A percentile compares a stretch with the other conserved stretches of the same genome.
These are phyloP conservation scores for Malacosoma neustria DNA, from an alignment of 2,888 invertebrate genomes.

Conservation along the genomic window DNA sequence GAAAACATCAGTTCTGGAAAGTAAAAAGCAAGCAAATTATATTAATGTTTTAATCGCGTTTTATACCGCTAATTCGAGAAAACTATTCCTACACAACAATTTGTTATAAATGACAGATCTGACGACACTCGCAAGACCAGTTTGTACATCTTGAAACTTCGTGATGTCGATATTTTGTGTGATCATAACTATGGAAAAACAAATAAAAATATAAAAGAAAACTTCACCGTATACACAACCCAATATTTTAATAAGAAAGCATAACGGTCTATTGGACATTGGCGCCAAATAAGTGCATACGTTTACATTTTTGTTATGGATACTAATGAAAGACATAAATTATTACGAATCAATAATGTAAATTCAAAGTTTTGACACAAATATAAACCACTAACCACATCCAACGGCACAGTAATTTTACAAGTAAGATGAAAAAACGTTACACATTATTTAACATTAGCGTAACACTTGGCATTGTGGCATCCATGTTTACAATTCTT, in stretches of 20 bases:
- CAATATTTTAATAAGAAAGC: slow-evolving; percentile 20
- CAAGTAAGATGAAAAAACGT: slow-evolving; percentile 19
- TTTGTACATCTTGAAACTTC: slow-evolving; percentile 46
- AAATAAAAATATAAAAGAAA: slow-evolving; percentile 13
- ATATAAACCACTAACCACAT: slow-evolving; percentile 33
- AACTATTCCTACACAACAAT: slow-evolving; percentile 36
- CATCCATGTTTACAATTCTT: slow-evolving; percentile 74
- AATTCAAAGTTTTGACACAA: slow-evolving; percentile 9
- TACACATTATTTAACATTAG: slow-evolving; percentile 35
- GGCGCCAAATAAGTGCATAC: slow-evolving; percentile 74
- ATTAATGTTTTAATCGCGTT: slow-evolving; percentile 6
- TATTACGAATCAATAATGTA: slow-evolving; percentile 8
- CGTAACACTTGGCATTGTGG: slow-evolving; percentile 62
- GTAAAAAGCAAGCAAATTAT: slow-evolving; percentile 10
- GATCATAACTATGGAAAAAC: slow-evolving; percentile 16
- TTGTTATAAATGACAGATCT: slow-evolving; percentile 64
- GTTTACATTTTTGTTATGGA: slow-evolving; percentile 41
- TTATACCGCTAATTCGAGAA: slow-evolving; percentile 18
- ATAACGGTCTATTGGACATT: slow-evolving; percentile 67
- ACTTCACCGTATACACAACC: slow-evolving; percentile 14
- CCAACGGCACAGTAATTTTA: slow-evolving; percentile 20
- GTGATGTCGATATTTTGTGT: slow-evolving; percentile 15
- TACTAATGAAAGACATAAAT: slow-evolving; percentile 14
- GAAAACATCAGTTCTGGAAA: slow-evolving; percentile 40
- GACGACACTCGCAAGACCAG: slow-evolving; percentile 66